phyloP scores from a whole-genome alignment of 2,797 vertebrate genomes.

The Poliocrania exsul region DNA sequence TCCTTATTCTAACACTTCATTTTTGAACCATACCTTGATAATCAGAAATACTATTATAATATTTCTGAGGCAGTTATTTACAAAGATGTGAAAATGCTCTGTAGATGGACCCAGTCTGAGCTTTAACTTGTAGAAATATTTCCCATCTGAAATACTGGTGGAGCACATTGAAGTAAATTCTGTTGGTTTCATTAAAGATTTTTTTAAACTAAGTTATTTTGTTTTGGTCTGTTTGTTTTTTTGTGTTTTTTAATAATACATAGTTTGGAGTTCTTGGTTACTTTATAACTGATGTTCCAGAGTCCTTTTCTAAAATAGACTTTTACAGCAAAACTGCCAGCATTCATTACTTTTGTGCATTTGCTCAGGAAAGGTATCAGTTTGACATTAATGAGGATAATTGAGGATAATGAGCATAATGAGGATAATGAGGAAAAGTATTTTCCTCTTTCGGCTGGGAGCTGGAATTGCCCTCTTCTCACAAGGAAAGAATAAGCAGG shows the following conservation, averaged over 20 bases:
- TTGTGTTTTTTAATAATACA: not conserved
- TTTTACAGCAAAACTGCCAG: not conserved
- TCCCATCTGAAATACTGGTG: not conserved
- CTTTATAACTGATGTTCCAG: not conserved
- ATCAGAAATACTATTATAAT: not conserved
- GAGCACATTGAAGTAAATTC: not conserved
- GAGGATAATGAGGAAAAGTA: constrained; percentile 42
- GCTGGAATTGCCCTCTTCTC: constrained; percentile 27
- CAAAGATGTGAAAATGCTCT: not conserved
- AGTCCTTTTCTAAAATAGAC: not conserved
- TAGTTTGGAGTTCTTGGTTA: not conserved
- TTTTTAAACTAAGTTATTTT: not conserved
- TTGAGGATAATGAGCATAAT: constrained; percentile 58
- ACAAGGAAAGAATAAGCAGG: not conserved
- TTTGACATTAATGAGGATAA: constrained; percentile 61
- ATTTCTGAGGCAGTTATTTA: not conserved
- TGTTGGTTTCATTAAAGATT: not conserved
- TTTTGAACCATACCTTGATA: not conserved
- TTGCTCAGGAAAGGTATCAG: constrained; percentile 31
- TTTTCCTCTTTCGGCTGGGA: constrained; percentile 32
- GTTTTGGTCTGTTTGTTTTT: not conserved
- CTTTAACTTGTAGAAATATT: not conserved
- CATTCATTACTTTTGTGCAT: constrained; percentile 4
- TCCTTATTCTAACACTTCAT: not conserved
- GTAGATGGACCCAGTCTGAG: not conserved